Evolutionary conservation across 2,113 vertebrate genomes (phyloP), one percentile per base, ranked within the genome.

Genomic region (Lasiurus borealis): DNA sequence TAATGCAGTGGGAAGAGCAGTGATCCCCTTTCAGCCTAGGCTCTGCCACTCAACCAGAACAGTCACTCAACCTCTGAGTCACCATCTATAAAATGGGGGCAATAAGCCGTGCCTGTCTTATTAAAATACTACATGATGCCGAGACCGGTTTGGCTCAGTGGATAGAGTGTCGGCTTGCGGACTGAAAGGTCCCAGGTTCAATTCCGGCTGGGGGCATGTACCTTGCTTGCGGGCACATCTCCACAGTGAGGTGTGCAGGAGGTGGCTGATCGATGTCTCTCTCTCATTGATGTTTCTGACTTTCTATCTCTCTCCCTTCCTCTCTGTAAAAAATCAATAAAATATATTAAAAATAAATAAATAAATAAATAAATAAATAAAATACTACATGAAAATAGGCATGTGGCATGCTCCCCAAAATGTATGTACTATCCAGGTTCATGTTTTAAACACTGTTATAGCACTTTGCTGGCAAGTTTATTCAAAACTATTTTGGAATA

Each of bases 401-500:
- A 46, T 27, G 25, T 80, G 23, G 59, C 34, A 14, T 18, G 50
- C 34, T 85, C 81, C 72, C 66, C 48, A 77, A 93, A 57, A 52
- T n/a, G 66, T 44, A 29, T 36, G 31, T 7, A 68, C 1, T 90
- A 46, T 62, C 62, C 16, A 80, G 44, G 16, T 59, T 62, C 50
- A 19, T 44, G 6, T 18, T 40, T 78, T 82, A 57, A 40, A 87
- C 18, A 54, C 7, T 40, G 3, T 72, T 31, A 80, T 10, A 19
- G 27, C 12, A 54, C 29, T 44, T 87, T 31, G 57, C 11, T 81
- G n/a, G 88, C 40, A 77, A 57, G 87, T 82, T 76, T 23, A 75
- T 80, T 59, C 48, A 84, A 88, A 94, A 84, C 12, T 66, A 46
- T 92, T 95, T 21, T 85, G 73, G 77, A 87, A 90, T 6, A 91